These are phyloP conservation scores for Diaphora mendica DNA, from an alignment of 2,888 invertebrate genomes.

Conservation along the genomic window DNA sequence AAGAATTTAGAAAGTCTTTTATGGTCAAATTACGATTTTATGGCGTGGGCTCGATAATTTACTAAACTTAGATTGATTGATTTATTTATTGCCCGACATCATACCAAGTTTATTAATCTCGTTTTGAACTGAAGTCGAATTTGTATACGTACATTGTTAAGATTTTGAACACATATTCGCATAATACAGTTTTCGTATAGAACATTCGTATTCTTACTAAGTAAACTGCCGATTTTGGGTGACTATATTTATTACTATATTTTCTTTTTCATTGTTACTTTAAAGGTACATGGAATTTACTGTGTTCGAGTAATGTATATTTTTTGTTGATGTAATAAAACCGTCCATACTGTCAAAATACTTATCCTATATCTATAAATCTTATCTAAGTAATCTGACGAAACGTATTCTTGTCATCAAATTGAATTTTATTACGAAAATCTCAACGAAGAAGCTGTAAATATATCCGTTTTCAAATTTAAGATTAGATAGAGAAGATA, in stretches of 20 bases:
- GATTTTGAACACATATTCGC: too few relatives aligned
- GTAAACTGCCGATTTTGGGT: background rate
- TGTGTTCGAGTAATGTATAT: background rate
- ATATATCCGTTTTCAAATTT: background rate
- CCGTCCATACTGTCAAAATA: background rate
- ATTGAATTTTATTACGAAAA: background rate
- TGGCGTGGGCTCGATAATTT: background rate
- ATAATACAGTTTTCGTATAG: too few relatives aligned
- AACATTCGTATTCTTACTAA: background rate
- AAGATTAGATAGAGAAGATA: slow-evolving; percentile 6
- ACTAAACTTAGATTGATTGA: too few relatives aligned
- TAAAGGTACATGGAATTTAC: background rate
- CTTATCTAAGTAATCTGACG: background rate
- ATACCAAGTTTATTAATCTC: background rate
- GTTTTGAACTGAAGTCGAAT: background rate
- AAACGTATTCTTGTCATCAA: background rate
- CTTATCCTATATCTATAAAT: background rate
- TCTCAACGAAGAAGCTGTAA: background rate
- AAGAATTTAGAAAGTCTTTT: background rate
- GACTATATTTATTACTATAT: background rate
- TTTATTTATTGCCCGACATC: too few relatives aligned
- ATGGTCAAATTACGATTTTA: background rate
- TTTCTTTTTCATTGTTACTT: background rate
- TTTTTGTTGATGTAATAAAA: background rate
- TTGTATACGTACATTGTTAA: background rate